Conservation (phyloP, 2,113 vertebrate genomes). For the Trichomycterus rosablanca region DNA sequence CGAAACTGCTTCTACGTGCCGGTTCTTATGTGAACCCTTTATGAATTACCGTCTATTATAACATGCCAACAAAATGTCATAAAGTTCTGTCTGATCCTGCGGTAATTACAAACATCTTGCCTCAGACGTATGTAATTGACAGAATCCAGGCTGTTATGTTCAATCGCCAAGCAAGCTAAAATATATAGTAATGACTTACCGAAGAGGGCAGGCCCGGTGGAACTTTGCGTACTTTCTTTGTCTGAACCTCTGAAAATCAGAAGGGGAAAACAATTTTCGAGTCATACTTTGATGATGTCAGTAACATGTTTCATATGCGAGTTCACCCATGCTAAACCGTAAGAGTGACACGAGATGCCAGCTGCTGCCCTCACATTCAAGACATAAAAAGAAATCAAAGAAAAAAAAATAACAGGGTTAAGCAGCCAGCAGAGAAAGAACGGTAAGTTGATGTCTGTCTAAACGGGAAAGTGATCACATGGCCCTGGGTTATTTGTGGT, state of each 20-base stretch:
- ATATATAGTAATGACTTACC: constrained; percentile 81
- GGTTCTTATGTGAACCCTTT: too few relatives aligned
- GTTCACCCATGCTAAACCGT: neutral
- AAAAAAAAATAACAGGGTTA: neutral
- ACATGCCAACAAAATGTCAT: too few relatives aligned
- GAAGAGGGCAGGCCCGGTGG: constrained; percentile 94
- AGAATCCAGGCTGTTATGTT: too few relatives aligned
- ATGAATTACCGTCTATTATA: too few relatives aligned
- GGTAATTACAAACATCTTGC: too few relatives aligned
- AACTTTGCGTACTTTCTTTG: constrained; percentile 96
- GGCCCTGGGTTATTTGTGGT: neutral
- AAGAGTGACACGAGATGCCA: constrained; percentile 1
- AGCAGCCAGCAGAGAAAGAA: neutral
- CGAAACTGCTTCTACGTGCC: too few relatives aligned
- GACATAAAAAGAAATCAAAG: neutral
- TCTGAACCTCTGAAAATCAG: constrained; percentile 79
- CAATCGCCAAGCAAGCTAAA: too few relatives aligned
- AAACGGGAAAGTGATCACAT: neutral
- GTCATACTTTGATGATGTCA: constrained; percentile 6
- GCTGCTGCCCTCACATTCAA: neutral
- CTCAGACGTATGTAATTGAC: too few relatives aligned
- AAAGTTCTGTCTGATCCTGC: too few relatives aligned
- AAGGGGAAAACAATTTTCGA: constrained; percentile 43
- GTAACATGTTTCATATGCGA: constrained; percentile 10
- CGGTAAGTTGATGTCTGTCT: neutral